phyloP scores from a whole-genome alignment of 2,888 invertebrate species.

The Parapristionchus giblindavisi region DNA sequence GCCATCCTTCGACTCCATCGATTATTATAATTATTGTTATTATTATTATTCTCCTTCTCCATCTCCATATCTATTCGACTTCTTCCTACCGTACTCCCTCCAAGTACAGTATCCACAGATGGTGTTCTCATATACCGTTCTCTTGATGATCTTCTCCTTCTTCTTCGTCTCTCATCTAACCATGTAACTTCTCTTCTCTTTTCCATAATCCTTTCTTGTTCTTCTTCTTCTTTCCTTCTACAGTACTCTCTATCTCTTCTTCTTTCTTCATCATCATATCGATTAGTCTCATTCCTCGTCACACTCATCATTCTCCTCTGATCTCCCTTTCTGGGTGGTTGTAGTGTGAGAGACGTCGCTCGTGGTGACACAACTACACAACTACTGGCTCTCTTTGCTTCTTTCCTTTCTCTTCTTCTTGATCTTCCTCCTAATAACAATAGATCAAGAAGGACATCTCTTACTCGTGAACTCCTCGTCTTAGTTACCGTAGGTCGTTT shows the following conservation, averaged over 20 bases:
- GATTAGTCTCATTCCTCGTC: background rate
- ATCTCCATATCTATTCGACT: slow-evolving; percentile 21
- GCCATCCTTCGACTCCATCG: no score
- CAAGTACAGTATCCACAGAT: slow-evolving; percentile 26
- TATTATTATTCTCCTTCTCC: no score
- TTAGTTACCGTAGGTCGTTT: background rate
- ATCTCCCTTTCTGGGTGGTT: background rate
- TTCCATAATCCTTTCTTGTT: background rate
- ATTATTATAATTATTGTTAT: no score
- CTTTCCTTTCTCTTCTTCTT: slow-evolving; percentile 34
- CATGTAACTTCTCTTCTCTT: slow-evolving; percentile 26
- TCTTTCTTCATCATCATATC: no score
- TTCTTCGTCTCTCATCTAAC: slow-evolving; percentile 29
- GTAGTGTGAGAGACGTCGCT: slow-evolving; percentile 4
- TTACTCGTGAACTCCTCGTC: slow-evolving; percentile 36
- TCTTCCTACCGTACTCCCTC: background rate
- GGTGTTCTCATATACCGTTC: slow-evolving; percentile 33
- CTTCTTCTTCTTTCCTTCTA: background rate
- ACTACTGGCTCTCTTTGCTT: slow-evolving; percentile 16
- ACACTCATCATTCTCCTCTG: background rate
- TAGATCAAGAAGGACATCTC: slow-evolving; percentile 42
- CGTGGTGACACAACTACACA: background rate
- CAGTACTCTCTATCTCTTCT: background rate
- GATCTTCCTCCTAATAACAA: slow-evolving; percentile 31
- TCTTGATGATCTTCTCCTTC: slow-evolving; percentile 5